Conservation (phyloP, 2,797 vertebrate species). For the Dicrostonyx torquatus region DNA sequence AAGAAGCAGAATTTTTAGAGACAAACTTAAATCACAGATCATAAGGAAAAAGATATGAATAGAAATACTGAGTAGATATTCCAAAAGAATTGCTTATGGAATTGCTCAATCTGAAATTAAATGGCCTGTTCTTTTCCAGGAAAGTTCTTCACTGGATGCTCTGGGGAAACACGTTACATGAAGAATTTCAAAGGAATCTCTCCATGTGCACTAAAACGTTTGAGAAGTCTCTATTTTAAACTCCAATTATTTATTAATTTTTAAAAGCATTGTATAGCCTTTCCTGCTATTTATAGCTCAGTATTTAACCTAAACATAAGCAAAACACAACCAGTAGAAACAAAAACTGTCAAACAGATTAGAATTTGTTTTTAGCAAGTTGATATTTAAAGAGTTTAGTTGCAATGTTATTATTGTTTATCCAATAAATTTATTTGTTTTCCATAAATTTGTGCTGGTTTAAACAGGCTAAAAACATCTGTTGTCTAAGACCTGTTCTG, state of each 20-base stretch:
- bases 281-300: background rate
- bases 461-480: background rate
- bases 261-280: background rate
- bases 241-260: constrained; percentile 1
- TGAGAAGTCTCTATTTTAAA: background rate
- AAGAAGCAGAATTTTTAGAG: background rate
- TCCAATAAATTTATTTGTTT: background rate
- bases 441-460: background rate
- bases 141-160: background rate
- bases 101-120: background rate
- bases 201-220: background rate
- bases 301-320: background rate
- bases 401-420: background rate
- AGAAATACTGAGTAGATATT: background rate
- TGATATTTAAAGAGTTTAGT: background rate
- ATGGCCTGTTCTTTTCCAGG: background rate
- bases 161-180: background rate
- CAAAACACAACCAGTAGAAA: background rate
- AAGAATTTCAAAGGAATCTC: background rate
- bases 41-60: background rate
- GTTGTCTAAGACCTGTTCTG: background rate
- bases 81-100: background rate
- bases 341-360: background rate
- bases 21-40: background rate
- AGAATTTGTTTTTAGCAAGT: background rate